Evolutionary conservation across 2,888 invertebrate species (phyloP), one percentile per base, ranked within the genome.

Genomic region (Flexamia atlantica): DNA sequence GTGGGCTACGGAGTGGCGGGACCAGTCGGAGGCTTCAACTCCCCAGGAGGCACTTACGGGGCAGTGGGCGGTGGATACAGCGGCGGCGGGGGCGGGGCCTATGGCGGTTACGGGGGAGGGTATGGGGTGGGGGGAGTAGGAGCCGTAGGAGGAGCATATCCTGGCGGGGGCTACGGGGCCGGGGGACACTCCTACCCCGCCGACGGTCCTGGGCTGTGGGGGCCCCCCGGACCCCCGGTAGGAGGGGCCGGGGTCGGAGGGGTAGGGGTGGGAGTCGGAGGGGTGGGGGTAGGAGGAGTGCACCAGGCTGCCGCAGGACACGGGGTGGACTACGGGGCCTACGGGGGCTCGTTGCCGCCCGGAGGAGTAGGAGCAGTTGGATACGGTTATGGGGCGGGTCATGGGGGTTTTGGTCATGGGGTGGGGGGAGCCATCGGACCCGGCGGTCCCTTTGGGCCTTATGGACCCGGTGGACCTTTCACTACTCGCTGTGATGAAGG

Each of bases 401-500:
- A 85, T 81, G 86, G 85, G 17, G 86, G 84, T 42, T 81, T 79
- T 76, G 85, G 87, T 82, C 81, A 81, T 28, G 81, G 81, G 7
- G 74, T 82, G 5, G 72, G 81, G 12, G 84, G 81, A 0, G 79
- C 53, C 20, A 32, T 64, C 0, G 82, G 53, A 14, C 68, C 68
- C 23, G 79, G 79, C 23, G 79, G 79, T 20, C 68, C 81, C 1
- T 82, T 30, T 36, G 74, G 53, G 30, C 64, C 57, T 1, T 72
- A 60, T 64, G 79, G 84, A 30, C 28, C 74, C 20, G 81, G 46
- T 1, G 87, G 87, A 81, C 88, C 88, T 10, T 88, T 87, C 86
- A 88, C 90, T 83, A 93, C 94, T 0, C 92, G 96, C 86, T 97
- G 97, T 89, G 97, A 97, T 87, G 96, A 96, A 83, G 93, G 92